A percentile compares a stretch with the other conserved stretches of the same genome.
phyloP scores from a whole-genome alignment of 2,113 vertebrate genomes.

The Rhegmatorhina hoffmannsi region DNA sequence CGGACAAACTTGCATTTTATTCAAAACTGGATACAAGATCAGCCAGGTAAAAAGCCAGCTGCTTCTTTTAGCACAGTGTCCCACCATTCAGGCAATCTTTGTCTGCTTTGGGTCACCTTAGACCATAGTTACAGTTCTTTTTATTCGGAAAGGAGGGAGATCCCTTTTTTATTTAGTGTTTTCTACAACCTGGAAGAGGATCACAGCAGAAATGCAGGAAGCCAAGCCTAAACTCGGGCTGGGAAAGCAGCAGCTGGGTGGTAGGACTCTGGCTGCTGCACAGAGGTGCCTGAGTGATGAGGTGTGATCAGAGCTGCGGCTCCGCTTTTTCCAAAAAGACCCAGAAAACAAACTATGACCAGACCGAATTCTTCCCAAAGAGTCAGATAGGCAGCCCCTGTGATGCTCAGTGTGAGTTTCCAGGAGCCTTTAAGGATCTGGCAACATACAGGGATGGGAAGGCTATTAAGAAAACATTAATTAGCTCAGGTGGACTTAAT shows the following conservation, averaged over 20 bases:
- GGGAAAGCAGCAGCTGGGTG: neutral
- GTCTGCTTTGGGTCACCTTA: neutral
- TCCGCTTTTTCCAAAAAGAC: rapidly evolving
- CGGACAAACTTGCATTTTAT: slow-evolving; percentile 32
- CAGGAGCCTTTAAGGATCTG: neutral
- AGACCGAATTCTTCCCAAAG: neutral
- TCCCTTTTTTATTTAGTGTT: neutral
- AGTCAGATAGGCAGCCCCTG: neutral
- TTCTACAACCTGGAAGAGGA: neutral
- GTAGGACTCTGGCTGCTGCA: neutral
- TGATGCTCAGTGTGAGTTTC: neutral
- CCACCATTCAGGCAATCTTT: neutral
- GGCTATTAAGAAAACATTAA: slow-evolving; percentile 28
- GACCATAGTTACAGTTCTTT: neutral
- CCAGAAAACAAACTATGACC: neutral
- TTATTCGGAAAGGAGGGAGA: rapidly evolving
- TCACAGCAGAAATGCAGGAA: neutral
- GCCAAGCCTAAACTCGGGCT: neutral
- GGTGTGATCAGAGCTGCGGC: neutral
- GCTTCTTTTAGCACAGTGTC: neutral
- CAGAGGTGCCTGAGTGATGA: neutral
- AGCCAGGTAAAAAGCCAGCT: neutral
- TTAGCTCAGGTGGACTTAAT: slow-evolving; percentile 37
- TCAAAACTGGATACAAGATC: neutral
- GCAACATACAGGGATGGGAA: neutral